phyloP scores from a whole-genome alignment of 2,888 invertebrate species.

The Adelognathus sp. region DNA sequence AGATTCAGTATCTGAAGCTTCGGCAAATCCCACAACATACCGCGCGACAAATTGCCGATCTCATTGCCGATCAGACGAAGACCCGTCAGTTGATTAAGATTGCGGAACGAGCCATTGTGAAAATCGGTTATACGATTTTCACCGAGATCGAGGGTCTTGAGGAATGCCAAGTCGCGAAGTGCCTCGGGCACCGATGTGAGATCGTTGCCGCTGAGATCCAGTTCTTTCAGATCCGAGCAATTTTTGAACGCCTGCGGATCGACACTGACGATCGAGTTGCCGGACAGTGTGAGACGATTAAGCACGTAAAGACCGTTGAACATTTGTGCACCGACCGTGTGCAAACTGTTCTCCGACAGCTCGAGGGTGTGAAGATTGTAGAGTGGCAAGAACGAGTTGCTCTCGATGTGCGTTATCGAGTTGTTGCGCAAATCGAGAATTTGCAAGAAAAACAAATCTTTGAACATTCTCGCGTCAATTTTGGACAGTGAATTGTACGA shows the following conservation, averaged over 20 bases:
- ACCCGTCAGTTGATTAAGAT: slow-evolving; percentile 93
- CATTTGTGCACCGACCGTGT: slow-evolving; percentile 90
- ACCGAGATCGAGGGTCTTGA: slow-evolving; percentile 94
- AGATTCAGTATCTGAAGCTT: slow-evolving; percentile 93
- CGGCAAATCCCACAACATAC: slow-evolving; percentile 93
- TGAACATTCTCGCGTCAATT: slow-evolving; percentile 92
- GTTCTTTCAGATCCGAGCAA: slow-evolving; percentile 93
- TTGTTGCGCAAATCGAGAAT: slow-evolving; percentile 93
- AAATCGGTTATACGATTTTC: slow-evolving; percentile 94
- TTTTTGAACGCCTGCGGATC: slow-evolving; percentile 93
- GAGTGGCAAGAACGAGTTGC: slow-evolving; percentile 92
- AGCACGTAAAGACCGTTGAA: slow-evolving; percentile 93
- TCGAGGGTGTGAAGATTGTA: slow-evolving; percentile 95
- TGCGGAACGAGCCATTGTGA: slow-evolving; percentile 92
- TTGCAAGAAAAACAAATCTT: slow-evolving; percentile 93
- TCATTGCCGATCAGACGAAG: slow-evolving; percentile 94
- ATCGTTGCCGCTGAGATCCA: slow-evolving; percentile 94
- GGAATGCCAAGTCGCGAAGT: slow-evolving; percentile 89
- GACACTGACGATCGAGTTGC: slow-evolving; percentile 91
- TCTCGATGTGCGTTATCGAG: slow-evolving; percentile 93
- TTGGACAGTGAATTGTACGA: slow-evolving; percentile 93
- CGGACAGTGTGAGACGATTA: slow-evolving; percentile 92
- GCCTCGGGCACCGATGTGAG: slow-evolving; percentile 91
- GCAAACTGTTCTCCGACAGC: slow-evolving; percentile 92
- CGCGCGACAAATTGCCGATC: slow-evolving; percentile 91